These are phyloP conservation scores for Hirundichthys speculiger DNA, from an alignment of 2,113 vertebrate genomes.

Conservation along the genomic window DNA sequence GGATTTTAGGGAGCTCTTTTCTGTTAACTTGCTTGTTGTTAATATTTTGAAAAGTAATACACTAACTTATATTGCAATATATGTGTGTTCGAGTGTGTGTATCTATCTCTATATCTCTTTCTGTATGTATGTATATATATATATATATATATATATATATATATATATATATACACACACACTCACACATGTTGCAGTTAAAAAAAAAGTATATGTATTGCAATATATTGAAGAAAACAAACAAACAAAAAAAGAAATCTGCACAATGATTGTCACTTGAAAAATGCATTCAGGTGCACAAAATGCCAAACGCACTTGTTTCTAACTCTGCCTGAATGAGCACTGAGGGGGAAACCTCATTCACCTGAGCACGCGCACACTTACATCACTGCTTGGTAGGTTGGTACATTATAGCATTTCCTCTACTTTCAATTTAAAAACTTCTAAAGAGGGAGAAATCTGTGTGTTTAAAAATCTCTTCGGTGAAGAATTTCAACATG, in stretches of 20 bases:
- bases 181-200: too few species aligned
- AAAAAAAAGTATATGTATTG: slow-evolving; percentile 19
- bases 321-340: slow-evolving; percentile 44
- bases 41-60: not conserved
- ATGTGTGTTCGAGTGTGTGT: too few species aligned
- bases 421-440: slow-evolving; percentile 16
- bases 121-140: too few species aligned
- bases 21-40: slow-evolving; percentile 28
- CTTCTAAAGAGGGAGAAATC: slow-evolving; percentile 37
- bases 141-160: too few species aligned
- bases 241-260: not conserved
- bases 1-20: slow-evolving; percentile 33
- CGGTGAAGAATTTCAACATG: slow-evolving; percentile 44
- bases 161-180: too few species aligned
- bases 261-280: slow-evolving; percentile 31
- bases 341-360: slow-evolving; percentile 40
- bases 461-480: slow-evolving; percentile 28
- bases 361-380: slow-evolving; percentile 41
- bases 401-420: slow-evolving; percentile 43
- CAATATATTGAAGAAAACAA: too few species aligned
- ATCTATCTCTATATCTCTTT: too few species aligned
- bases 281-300: slow-evolving; percentile 24
- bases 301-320: slow-evolving; percentile 54
- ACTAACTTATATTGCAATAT: not conserved
- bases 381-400: slow-evolving; percentile 26